Base-by-base conservation (phyloP, 2,888 invertebrate genomes). In the Smittia sp. region DNA sequence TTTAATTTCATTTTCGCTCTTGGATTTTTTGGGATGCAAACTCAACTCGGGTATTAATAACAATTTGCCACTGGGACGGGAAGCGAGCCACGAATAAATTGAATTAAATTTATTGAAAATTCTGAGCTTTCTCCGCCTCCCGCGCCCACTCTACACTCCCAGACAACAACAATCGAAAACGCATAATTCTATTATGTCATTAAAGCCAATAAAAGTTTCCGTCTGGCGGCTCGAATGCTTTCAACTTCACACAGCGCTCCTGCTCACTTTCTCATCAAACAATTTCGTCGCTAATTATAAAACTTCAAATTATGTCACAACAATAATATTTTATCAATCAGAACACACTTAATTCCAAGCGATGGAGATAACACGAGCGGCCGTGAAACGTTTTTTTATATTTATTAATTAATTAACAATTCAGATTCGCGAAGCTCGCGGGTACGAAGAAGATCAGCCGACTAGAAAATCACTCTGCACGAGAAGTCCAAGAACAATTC, bases 301-400 rank as follows among this genome's bases (percentile, higher is more conserved):
- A 18, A 58, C 58, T 22, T 18, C 20, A 58, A 58, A 58, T 58
- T 58, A 58, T 58, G 58, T 58, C 58, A 58, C 58, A 11, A 20
- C 58, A 18, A 11, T 13, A 46, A 13, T 2, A 13, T 46, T 46
- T 58, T 58, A 58, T 58, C 58, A 58, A 58, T 58, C 22, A 58
- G 58, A 20, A 20, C 58, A 20, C n/a, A 1, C 9, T 18, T 58
- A 20, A 20, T 18, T 58, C 20, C 58, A 58, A 18, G 3, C 18
- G 7, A 58, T 58, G 58, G 3, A 18, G 58, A 58, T 58, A 58
- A 58, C 58, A 58, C 2, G 15, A 46, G 11, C 46, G 46, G n/a
- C 46, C 46, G 46, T 46, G 46, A 46, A 46, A 3, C 11, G 2
- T n/a, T 3, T 15, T 32, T 46, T 46, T 46, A 13, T 2, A 6